A percentile compares a stretch with the other conserved stretches of the same genome.
Evolutionary conservation across 2,113 vertebrate genomes (phyloP).

Genomic region (Ochotona curzoniae): DNA sequence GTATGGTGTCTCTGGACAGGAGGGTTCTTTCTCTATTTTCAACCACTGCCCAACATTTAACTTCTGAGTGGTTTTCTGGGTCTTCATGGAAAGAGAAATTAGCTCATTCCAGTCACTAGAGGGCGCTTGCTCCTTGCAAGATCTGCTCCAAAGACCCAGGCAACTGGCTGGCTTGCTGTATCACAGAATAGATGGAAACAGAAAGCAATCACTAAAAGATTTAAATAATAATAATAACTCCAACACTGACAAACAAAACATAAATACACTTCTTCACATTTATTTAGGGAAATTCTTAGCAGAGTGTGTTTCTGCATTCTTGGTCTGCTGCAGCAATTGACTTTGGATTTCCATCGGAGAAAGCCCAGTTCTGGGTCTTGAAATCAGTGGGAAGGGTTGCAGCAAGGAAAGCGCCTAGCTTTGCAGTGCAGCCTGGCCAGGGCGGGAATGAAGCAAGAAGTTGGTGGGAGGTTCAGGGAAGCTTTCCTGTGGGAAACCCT

Average conservation of each 20-base stretch:
- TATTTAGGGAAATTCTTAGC: background rate
- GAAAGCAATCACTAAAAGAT: background rate
- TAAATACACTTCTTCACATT: background rate
- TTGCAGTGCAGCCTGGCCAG: background rate
- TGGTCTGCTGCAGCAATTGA: background rate
- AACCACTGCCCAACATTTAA: background rate
- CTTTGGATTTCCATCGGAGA: background rate
- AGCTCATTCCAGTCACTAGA: conserved; percentile 76
- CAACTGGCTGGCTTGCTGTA: background rate
- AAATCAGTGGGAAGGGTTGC: background rate
- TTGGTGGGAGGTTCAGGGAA: rapidly evolving
- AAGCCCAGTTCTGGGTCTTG: background rate
- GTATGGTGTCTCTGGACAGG: background rate
- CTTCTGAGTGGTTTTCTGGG: background rate
- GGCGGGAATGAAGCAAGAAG: rapidly evolving
- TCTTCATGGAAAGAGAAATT: background rate
- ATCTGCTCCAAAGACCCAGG: background rate
- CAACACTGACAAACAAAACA: no score
- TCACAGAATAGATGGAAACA: background rate
- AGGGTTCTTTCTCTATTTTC: background rate
- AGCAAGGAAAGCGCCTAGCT: background rate
- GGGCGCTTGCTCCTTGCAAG: conserved; percentile 77
- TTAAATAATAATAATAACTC: background rate
- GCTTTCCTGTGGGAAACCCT: rapidly evolving
- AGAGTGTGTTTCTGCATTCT: background rate